These are phyloP conservation scores for Scomber colias DNA, from an alignment of 2,113 vertebrate species.

Conservation along the genomic window DNA sequence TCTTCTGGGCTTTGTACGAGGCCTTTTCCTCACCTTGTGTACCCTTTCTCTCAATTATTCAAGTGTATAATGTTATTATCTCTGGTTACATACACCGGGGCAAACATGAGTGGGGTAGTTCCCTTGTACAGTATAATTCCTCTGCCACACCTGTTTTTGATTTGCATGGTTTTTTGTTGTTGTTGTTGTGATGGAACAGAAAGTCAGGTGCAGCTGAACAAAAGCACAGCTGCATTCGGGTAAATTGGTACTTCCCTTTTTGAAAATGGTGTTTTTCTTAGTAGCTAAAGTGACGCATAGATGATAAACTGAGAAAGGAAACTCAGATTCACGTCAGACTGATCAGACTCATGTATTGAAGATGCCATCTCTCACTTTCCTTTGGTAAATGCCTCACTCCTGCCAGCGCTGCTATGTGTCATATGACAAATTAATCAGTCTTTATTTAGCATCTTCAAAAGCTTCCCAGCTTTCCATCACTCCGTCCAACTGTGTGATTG, in stretches of 20 bases:
- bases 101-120: neutral
- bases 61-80: slow-evolving; percentile 15
- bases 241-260: slow-evolving; percentile 18
- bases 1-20: slow-evolving; percentile 7
- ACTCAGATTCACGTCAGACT: neutral
- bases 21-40: slow-evolving; percentile 8
- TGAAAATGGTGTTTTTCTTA: neutral
- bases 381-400: neutral
- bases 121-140: neutral
- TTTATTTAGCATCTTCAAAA: slow-evolving; percentile 48
- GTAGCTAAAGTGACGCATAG: neutral
- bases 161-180: slow-evolving; percentile 26
- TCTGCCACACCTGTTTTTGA: neutral
- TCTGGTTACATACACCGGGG: neutral
- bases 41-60: slow-evolving; percentile 42
- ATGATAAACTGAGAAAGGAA: neutral
- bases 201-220: neutral
- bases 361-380: neutral
- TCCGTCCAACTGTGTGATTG: slow-evolving; percentile 5
- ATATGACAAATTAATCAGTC: slow-evolving; percentile 39
- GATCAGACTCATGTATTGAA: neutral
- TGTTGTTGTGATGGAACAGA: slow-evolving; percentile 14
- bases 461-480: slow-evolving; percentile 26
- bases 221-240: neutral
- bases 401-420: slow-evolving; percentile 4